Evolutionary conservation across 1,140 invertebrate species (phyloP).

Genomic region (Gonioctena quinquepunctata): DNA sequence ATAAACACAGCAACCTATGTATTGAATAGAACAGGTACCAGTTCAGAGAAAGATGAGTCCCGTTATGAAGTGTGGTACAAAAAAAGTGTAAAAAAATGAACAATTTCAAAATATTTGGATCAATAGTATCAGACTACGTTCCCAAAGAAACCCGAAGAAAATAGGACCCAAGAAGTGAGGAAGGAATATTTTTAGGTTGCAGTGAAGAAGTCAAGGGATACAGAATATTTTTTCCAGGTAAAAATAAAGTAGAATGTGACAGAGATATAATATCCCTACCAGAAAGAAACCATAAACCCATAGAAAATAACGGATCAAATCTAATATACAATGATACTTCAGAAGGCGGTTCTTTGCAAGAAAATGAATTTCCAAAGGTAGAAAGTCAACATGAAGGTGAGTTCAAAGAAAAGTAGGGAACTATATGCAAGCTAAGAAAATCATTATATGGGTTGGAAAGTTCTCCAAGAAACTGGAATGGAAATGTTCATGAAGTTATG

Average conservation of each 20-base stretch:
- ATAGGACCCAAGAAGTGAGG: slow-evolving; percentile 49
- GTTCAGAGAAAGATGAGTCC: slow-evolving; percentile 40
- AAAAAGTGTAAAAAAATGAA: slow-evolving; percentile 36
- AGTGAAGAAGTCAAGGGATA: slow-evolving; percentile 30
- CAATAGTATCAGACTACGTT: slow-evolving; percentile 49
- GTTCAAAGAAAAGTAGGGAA: not conserved
- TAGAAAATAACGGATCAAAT: no score
- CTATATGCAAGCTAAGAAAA: not conserved
- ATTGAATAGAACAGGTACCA: slow-evolving; percentile 53
- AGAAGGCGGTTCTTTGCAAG: not conserved
- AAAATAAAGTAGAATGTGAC: slow-evolving; percentile 18
- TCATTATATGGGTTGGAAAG: not conserved
- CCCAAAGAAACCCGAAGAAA: slow-evolving; percentile 51
- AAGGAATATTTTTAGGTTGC: slow-evolving; percentile 53
- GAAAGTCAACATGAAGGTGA: not conserved
- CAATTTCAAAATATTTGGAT: slow-evolving; percentile 50
- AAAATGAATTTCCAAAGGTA: not conserved
- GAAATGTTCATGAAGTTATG: not conserved
- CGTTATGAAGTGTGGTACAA: slow-evolving; percentile 52
- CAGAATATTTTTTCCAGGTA: slow-evolving; percentile 13
- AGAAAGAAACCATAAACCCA: no score
- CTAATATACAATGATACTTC: no score
- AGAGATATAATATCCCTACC: slow-evolving; percentile 18
- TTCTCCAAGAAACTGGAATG: not conserved
- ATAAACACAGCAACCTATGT: slow-evolving; percentile 51